phyloP scores from a whole-genome alignment of 2,797 vertebrate species.

The Amniataba percoides region DNA sequence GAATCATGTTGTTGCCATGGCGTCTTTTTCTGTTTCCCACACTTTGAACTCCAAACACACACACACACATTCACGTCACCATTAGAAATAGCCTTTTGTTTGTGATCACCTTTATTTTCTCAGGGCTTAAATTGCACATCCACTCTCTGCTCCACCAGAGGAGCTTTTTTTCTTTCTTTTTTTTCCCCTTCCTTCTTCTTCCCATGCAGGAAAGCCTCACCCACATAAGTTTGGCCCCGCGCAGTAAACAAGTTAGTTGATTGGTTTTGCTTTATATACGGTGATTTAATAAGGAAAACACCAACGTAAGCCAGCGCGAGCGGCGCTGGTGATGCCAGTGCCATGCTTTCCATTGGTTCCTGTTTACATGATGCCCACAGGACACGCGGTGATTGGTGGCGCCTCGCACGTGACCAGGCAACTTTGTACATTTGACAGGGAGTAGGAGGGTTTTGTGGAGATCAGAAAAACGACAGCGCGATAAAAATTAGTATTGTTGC shows the following conservation, averaged over 20 bases:
- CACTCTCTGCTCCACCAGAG: conserved; percentile 35
- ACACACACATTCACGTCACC: background rate
- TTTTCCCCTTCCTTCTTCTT: no score
- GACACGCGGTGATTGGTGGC: conserved; percentile 89
- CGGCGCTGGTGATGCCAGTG: conserved; percentile 81
- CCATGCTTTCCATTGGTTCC: conserved; percentile 90
- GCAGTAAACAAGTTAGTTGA: conserved; percentile 77
- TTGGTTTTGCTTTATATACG: conserved; percentile 81
- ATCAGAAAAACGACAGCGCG: conserved; percentile 99
- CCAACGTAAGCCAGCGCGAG: conserved; percentile 80
- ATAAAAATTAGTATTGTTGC: conserved; percentile 97
- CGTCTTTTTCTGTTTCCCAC: background rate
- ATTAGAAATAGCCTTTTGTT: conserved; percentile 52
- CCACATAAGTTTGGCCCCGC: conserved; percentile 71
- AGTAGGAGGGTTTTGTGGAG: conserved; percentile 93
- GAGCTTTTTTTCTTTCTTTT: conserved; percentile 39
- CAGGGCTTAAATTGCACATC: conserved; percentile 37
- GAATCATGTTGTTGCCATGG: background rate
- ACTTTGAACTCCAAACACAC: conserved; percentile 19
- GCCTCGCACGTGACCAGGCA: conserved; percentile 92
- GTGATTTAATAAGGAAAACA: conserved; percentile 85
- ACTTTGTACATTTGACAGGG: conserved; percentile 95
- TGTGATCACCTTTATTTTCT: conserved; percentile 35
- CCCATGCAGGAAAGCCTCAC: conserved; percentile 62
- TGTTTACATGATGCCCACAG: conserved; percentile 98